phyloP scores from a whole-genome alignment of 2,888 invertebrate genomes.

The Harpalus rubripes region DNA sequence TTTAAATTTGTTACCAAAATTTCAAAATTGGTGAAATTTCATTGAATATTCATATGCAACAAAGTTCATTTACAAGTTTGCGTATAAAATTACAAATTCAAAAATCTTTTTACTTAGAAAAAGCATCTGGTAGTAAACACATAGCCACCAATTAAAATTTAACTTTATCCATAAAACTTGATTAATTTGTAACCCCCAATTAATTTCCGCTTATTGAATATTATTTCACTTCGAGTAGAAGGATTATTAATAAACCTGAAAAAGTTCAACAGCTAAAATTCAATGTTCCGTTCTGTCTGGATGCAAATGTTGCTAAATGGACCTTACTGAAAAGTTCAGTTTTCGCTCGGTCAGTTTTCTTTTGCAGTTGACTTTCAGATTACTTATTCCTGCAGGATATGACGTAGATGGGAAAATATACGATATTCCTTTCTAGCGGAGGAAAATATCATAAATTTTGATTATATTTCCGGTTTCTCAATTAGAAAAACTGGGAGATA shows the following conservation, averaged over 20 bases:
- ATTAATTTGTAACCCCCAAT: slow-evolving; percentile 40
- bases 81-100: slow-evolving; percentile 41
- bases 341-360: slow-evolving; percentile 41
- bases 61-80: slow-evolving; percentile 41
- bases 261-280: slow-evolving; percentile 21
- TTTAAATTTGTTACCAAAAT: slow-evolving; percentile 13
- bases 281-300: slow-evolving; percentile 29
- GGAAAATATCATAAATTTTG: slow-evolving; percentile 28
- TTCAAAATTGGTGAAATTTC: slow-evolving; percentile 10
- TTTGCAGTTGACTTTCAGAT: neutral
- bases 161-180: slow-evolving; percentile 38
- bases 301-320: slow-evolving; percentile 39
- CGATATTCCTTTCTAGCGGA: slow-evolving; percentile 16
- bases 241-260: slow-evolving; percentile 31
- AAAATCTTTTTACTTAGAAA: slow-evolving; percentile 18
- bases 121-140: neutral
- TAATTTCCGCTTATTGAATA: slow-evolving; percentile 56
- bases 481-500: slow-evolving; percentile 13
- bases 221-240: slow-evolving; percentile 30
- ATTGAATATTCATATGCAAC: slow-evolving; percentile 31
- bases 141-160: slow-evolving; percentile 16
- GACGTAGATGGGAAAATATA: slow-evolving; percentile 18
- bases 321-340: slow-evolving; percentile 19
- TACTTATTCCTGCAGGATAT: slow-evolving; percentile 21
- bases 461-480: slow-evolving; percentile 11